Conservation (phyloP, 2,113 vertebrate species). For the Microcebus lehilahytsara region DNA sequence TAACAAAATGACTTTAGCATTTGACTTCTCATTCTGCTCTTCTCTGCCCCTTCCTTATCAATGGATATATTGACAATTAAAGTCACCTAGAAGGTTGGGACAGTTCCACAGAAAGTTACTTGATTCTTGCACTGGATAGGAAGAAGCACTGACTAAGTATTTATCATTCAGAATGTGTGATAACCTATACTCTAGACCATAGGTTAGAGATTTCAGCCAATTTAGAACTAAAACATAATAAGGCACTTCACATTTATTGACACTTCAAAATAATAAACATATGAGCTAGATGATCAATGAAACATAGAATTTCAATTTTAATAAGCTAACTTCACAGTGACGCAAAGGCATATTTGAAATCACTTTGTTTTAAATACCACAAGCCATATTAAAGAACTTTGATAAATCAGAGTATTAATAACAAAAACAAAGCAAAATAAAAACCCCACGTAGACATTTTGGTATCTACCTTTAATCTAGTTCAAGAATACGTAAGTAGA, state of each 20-base stretch:
- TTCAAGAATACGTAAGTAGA: slow-evolving; percentile 49
- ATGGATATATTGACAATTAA: not conserved
- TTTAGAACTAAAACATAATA: not conserved
- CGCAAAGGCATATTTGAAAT: not conserved
- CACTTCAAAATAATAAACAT: not conserved
- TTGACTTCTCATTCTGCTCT: not conserved
- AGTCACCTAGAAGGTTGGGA: no score
- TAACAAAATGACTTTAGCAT: not conserved
- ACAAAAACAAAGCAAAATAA: not conserved
- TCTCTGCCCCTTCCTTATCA: not conserved
- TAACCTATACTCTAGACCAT: not conserved
- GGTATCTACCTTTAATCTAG: not conserved
- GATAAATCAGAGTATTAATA: not conserved
- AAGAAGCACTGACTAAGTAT: not conserved
- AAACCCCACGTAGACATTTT: not conserved
- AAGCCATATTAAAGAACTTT: not conserved
- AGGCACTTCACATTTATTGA: not conserved
- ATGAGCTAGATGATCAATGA: not conserved
- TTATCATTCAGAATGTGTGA: not conserved
- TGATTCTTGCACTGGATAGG: not conserved
- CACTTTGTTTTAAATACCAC: not conserved
- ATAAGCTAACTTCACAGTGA: not conserved
- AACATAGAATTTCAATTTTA: not conserved
- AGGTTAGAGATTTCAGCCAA: not conserved
- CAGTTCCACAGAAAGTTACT: not conserved